These are phyloP conservation scores for Tuberolachnus salignus DNA, from an alignment of 2,888 invertebrate species.

Conservation along the genomic window DNA sequence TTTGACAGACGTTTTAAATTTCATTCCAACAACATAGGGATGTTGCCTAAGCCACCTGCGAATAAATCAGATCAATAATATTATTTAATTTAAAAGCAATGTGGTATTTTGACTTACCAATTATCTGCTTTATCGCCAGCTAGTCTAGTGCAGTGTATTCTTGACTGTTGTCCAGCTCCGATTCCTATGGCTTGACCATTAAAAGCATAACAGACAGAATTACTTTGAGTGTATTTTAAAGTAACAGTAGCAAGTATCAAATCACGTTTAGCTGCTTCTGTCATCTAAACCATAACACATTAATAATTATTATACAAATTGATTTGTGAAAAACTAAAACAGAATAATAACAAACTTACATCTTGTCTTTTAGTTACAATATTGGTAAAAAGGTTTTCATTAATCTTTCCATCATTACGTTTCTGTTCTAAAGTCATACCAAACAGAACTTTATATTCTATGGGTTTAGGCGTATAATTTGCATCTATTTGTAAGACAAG, in stretches of 20 bases:
- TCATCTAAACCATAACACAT: conserved; percentile 65
- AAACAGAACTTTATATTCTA: conserved; percentile 83
- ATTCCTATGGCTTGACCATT: conserved; percentile 94
- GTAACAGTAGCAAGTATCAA: conserved; percentile 94
- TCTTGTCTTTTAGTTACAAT: conserved; percentile 75
- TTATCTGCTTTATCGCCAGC: conserved; percentile 97
- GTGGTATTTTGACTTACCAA: conserved; percentile 69
- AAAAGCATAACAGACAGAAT: conserved; percentile 95
- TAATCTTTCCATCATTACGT: conserved; percentile 86
- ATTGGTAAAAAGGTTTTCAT: conserved; percentile 77
- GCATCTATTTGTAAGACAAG: conserved; percentile 92
- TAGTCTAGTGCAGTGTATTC: conserved; percentile 96
- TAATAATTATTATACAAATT: neutral
- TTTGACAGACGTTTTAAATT: conserved; percentile 83
- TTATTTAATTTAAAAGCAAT: neutral
- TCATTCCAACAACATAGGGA: conserved; percentile 80
- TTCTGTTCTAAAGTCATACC: conserved; percentile 86
- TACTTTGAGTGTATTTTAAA: conserved; percentile 97
- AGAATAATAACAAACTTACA: conserved; percentile 56
- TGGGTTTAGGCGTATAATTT: conserved; percentile 76
- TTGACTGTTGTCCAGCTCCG: conserved; percentile 98
- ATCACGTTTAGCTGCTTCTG: conserved; percentile 81
- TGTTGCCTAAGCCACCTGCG: conserved; percentile 90
- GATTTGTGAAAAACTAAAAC: neutral
- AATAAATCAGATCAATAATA: conserved; percentile 35